Conservation (phyloP, 2,888 invertebrate species). For the Chironomus tentans region DNA sequence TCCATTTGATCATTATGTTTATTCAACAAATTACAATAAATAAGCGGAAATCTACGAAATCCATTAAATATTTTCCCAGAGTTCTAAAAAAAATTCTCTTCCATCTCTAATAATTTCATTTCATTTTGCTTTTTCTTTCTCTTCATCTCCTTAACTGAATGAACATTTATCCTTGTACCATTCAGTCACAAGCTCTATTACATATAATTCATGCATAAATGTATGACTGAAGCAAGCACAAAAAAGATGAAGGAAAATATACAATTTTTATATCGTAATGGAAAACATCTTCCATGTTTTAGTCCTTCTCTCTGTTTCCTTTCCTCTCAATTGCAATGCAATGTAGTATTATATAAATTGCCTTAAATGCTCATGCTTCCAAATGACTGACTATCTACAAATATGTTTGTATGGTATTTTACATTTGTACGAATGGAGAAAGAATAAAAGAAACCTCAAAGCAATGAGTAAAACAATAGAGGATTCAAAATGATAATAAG, state of each 20-base stretch:
- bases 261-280: constrained; percentile 13
- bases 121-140: background rate
- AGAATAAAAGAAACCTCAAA: background rate
- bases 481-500: background rate
- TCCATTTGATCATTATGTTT: too few relatives aligned
- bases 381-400: too few relatives aligned
- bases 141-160: too few relatives aligned
- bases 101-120: background rate
- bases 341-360: constrained; percentile 6
- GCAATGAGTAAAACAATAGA: constrained; percentile 22
- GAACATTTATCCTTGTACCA: background rate
- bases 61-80: background rate
- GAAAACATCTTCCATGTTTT: constrained; percentile 13
- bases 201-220: constrained; percentile 23
- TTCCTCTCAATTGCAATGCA: background rate
- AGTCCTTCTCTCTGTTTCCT: background rate
- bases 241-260: background rate
- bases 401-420: background rate
- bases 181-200: constrained; percentile 1
- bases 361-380: constrained; percentile 8
- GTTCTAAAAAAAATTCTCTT: background rate
- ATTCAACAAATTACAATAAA: too few relatives aligned
- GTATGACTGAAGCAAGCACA: constrained; percentile 17
- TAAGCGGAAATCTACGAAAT: too few relatives aligned
- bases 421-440: background rate